These are phyloP conservation scores for Lycaena phlaeas DNA, from an alignment of 2,888 invertebrate species.

Conservation along the genomic window DNA sequence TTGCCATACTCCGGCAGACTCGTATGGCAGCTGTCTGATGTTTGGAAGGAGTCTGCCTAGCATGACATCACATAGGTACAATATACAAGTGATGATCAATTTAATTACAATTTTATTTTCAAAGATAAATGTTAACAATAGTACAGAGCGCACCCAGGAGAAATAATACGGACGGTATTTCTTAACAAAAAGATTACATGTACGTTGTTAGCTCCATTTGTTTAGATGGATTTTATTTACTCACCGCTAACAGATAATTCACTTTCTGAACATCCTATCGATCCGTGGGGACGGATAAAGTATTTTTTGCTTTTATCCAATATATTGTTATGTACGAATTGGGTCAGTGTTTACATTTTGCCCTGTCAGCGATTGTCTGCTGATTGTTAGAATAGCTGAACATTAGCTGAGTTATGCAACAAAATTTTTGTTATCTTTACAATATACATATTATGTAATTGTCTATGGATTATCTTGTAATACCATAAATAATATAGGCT, in stretches of 20 bases:
- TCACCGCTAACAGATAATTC: conserved; percentile 62
- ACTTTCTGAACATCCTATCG: conserved; percentile 65
- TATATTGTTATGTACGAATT: conserved; percentile 23
- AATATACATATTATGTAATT: too few species aligned
- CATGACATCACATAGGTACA: too few species aligned
- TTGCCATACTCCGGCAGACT: too few species aligned
- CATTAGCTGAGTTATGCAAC: too few species aligned
- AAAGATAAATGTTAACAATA: not conserved
- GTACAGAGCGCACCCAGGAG: conserved; percentile 20
- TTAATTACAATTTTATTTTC: not conserved
- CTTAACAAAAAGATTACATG: conserved; percentile 71
- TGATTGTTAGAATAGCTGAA: too few species aligned
- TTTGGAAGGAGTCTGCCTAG: too few species aligned
- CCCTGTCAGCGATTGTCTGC: not conserved
- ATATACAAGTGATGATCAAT: too few species aligned
- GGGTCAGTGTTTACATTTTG: conserved; percentile 13
- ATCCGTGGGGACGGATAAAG: conserved; percentile 60
- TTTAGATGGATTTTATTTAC: conserved; percentile 64
- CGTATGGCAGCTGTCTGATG: too few species aligned
- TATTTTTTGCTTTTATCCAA: conserved; percentile 42
- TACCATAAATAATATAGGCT: too few species aligned
- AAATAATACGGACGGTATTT: conserved; percentile 64
- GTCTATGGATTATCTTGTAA: too few species aligned
- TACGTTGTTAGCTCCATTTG: conserved; percentile 64
- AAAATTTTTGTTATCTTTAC: too few species aligned